Percentiles rank a stretch among this genome's conserved stretches.
Evolutionary conservation across 2,797 vertebrate genomes (phyloP).

Genomic region (Aeoliscus strigatus): DNA sequence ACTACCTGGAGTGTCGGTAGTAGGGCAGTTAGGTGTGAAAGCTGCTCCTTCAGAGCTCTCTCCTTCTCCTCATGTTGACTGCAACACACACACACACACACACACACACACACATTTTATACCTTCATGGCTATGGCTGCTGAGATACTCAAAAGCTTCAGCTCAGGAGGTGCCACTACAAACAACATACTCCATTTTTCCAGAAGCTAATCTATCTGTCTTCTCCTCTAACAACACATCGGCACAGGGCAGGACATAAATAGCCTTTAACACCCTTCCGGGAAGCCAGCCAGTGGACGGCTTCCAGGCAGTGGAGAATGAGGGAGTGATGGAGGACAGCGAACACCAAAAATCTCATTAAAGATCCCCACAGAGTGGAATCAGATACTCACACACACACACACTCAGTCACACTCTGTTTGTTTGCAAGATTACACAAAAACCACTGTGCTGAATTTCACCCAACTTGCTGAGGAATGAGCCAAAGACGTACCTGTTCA

Average conservation of each 20-base stretch:
- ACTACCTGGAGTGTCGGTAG: constrained; percentile 79
- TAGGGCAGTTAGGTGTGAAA: constrained; percentile 81
- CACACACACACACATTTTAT: constrained; percentile 29
- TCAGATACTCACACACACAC: constrained; percentile 28
- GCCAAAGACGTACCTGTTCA: too few species aligned
- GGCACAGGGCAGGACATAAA: constrained; percentile 58
- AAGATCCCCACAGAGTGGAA: constrained; percentile 53
- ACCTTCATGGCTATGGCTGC: constrained; percentile 16
- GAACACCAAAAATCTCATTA: constrained; percentile 54
- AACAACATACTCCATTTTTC: constrained; percentile 42
- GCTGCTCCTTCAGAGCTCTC: constrained; percentile 86
- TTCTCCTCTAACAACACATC: constrained; percentile 46
- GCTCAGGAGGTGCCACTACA: constrained; percentile 32
- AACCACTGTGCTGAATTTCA: too few species aligned
- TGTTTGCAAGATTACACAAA: too few species aligned
- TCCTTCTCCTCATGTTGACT: constrained; percentile 92
- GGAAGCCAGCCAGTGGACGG: constrained; percentile 56
- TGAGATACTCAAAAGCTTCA: constrained; percentile 25
- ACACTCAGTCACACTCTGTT: too few species aligned
- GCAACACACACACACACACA: constrained; percentile 36
- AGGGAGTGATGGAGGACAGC: constrained; percentile 37
- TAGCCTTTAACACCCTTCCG: constrained; percentile 70
- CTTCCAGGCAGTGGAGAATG: constrained; percentile 62
- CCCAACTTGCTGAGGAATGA: too few species aligned
- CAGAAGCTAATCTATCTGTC: constrained; percentile 59